Evolutionary conservation across 37 sponge, comb jelly and placozoan species (phyloP), one percentile per base, ranked within the genome.

Genomic region (Dysidea cf. avara): DNA sequence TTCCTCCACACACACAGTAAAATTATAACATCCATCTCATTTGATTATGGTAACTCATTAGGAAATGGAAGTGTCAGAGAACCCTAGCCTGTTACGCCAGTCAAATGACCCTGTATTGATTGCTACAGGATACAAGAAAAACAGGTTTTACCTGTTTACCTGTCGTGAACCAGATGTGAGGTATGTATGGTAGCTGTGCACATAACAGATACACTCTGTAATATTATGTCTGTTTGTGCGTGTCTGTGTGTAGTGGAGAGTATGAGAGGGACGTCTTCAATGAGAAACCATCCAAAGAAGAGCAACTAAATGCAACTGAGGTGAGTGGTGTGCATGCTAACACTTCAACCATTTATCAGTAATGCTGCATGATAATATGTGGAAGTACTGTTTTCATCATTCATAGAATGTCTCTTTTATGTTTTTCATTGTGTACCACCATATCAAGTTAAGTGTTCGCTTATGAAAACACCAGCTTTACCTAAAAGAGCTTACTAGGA

Each of bases 241-340:
- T 76, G 36, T 65, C 39, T 4, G n/a, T n/a, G n/a, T 60, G 55
- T 51, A 81, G 87, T 11, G 71, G 71, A 30, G 87, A 87, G 9
- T 76, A 74, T 77, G 97, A 96, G 26, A 64, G 97, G 78, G 97
- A 96, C 73, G 93, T 96, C 32, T 89, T 92, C 68, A 96, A 96
- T 76, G 97, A 96, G 77, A 92, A 89, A 60, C 97, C 97, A 25
- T 89, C 97, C 34, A 87, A 87, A 35, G 97, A 96, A 53, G 97
- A 96, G 61, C 87, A 89, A 77, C 61, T 96, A 72, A 81, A 87
- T 46, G 97, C 90, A 30, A 82, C 84, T 12, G 52, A 85, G 71
- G 87, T 82, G 16, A 6, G 56, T 26, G 31, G n/a, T n/a, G n/a
- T n/a, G n/a, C n/a, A n/a, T n/a, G n/a, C n/a, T n/a, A n/a, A n/a